Conservation (phyloP, 2,888 invertebrate species). For the Drosophila prostipennis region DNA sequence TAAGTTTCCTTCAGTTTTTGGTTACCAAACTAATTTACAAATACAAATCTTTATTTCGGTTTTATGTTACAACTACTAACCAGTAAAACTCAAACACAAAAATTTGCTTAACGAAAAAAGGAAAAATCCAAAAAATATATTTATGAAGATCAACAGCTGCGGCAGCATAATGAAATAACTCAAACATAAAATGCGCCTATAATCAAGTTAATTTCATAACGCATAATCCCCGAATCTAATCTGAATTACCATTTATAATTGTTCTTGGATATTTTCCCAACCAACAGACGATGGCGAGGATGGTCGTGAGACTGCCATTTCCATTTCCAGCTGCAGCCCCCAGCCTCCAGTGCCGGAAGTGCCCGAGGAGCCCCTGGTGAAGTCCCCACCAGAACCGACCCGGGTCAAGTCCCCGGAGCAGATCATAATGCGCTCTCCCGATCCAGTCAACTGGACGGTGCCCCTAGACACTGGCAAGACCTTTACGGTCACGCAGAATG, state of each 20-base stretch:
- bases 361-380: slow-evolving; percentile 89
- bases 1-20: slow-evolving; percentile 60
- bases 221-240: slow-evolving; percentile 2
- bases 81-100: slow-evolving; percentile 68
- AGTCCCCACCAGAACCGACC: slow-evolving; percentile 96
- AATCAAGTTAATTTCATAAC: slow-evolving; percentile 35
- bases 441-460: slow-evolving; percentile 97
- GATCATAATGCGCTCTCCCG: slow-evolving; percentile 95
- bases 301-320: slow-evolving; percentile 82
- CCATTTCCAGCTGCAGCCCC: slow-evolving; percentile 83
- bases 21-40: slow-evolving; percentile 52
- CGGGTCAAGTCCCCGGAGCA: slow-evolving; percentile 96
- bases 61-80: slow-evolving; percentile 72
- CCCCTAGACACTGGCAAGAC: slow-evolving; percentile 97
- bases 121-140: slow-evolving; percentile 19
- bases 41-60: slow-evolving; percentile 32
- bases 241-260: slow-evolving; percentile 21
- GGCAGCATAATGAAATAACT: slow-evolving; percentile 50
- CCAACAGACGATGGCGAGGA: slow-evolving; percentile 82
- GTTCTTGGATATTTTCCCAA: slow-evolving; percentile 33
- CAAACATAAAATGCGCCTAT: slow-evolving; percentile 51
- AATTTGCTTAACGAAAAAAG: slow-evolving; percentile 61
- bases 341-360: slow-evolving; percentile 81
- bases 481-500: slow-evolving; percentile 96
- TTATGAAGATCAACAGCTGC: slow-evolving; percentile 49